Evolutionary conservation across 2,113 vertebrate genomes (phyloP).

Genomic region (Diphyllodes magnificus): DNA sequence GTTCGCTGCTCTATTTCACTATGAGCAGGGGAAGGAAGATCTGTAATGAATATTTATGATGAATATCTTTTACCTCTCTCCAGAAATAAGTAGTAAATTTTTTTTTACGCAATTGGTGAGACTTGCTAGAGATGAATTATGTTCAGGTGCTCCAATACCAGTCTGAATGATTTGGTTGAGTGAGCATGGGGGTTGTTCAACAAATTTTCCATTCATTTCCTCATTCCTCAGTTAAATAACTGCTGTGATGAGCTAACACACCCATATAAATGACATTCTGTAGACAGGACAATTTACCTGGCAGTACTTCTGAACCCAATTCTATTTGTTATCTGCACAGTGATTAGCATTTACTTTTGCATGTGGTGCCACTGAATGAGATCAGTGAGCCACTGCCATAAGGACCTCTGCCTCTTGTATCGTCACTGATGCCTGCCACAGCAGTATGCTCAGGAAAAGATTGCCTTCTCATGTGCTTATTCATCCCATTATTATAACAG

Average conservation of each 20-base stretch:
- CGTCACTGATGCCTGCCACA: not conserved
- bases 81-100: not conserved
- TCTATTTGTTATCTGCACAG: not conserved
- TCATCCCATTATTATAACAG: not conserved
- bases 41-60: not conserved
- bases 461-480: not conserved
- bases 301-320: not conserved
- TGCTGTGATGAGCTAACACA: not conserved
- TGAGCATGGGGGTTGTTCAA: not conserved
- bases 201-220: not conserved
- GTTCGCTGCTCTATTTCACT: not conserved
- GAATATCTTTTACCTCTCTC: not conserved
- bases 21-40: not conserved
- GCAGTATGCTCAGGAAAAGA: not conserved
- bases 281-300: not conserved
- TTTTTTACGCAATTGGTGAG: not conserved
- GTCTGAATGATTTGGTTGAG: not conserved
- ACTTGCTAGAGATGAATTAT: not conserved
- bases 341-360: not conserved
- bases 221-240: not conserved
- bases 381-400: not conserved
- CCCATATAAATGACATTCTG: not conserved
- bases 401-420: not conserved
- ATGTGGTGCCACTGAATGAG: not conserved
- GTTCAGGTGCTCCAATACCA: fast-evolving